Percentiles rank a stretch among this genome's conserved stretches.
phyloP scores from a whole-genome alignment of 2,113 vertebrate species.

The Emydura subglobosa region DNA sequence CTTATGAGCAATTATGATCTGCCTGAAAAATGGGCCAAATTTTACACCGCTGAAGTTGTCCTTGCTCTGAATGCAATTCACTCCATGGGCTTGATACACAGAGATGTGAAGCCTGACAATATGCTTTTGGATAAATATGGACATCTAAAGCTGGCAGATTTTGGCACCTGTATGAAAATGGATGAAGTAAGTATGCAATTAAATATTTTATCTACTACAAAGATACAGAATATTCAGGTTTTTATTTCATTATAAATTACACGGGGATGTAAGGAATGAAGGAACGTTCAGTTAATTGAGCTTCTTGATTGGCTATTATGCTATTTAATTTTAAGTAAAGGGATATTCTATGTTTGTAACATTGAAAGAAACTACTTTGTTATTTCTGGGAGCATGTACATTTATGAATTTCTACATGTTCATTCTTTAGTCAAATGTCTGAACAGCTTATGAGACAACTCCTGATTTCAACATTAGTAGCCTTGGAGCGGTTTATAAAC shows the following conservation, averaged over 20 bases:
- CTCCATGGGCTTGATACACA: conserved; percentile 98
- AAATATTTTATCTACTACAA: background rate
- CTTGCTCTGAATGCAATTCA: conserved; percentile 98
- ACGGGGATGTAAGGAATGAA: background rate
- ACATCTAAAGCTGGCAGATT: conserved; percentile 98
- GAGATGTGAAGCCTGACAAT: conserved; percentile 98
- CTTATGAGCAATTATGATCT: conserved; percentile 99
- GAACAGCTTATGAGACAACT: background rate
- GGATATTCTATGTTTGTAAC: background rate
- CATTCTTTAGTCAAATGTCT: background rate
- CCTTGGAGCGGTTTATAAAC: background rate
- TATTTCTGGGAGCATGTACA: conserved; percentile 13
- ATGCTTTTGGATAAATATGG: conserved; percentile 96
- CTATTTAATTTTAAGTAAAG: conserved; percentile 27
- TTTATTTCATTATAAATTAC: conserved; percentile 1
- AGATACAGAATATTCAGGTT: background rate
- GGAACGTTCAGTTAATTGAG: background rate
- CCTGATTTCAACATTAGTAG: background rate
- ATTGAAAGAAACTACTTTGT: conserved; percentile 25
- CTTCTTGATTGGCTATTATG: background rate
- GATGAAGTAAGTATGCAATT: conserved; percentile 87
- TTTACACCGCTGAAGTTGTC: conserved; percentile 98
- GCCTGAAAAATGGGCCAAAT: conserved; percentile 98
- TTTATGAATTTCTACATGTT: conserved; percentile 42
- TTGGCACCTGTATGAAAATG: conserved; percentile 99